Conservation (phyloP, 2,113 vertebrate genomes). For the Bungarus multicinctus region DNA sequence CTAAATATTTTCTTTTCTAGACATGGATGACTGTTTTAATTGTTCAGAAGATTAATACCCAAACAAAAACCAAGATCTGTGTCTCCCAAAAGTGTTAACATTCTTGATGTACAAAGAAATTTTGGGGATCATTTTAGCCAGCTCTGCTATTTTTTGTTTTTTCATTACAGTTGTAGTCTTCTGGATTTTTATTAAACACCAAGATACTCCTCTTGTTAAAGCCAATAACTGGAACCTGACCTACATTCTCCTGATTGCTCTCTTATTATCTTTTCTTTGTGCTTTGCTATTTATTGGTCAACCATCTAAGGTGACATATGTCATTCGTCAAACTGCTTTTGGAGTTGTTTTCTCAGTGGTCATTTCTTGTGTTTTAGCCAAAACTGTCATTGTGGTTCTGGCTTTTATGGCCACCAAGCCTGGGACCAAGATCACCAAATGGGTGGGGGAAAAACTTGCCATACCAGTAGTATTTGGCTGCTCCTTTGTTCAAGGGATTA, state of each 20-base stretch:
- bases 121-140: no score
- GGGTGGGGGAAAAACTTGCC: background rate
- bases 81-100: background rate
- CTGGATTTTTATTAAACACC: no score
- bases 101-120: background rate
- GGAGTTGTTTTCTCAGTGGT: background rate
- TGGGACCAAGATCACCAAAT: background rate
- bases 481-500: background rate
- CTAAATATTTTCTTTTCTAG: background rate
- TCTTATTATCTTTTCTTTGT: no score
- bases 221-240: no score
- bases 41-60: background rate
- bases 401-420: background rate
- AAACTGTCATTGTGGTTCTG: background rate
- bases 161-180: no score
- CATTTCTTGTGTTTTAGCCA: background rate
- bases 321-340: no score
- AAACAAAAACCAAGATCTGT: background rate
- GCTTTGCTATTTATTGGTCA: no score
- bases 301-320: no score
- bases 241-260: no score
- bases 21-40: background rate
- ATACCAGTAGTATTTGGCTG: background rate
- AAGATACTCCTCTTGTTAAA: no score
- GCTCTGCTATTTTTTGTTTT: no score